Evolutionary conservation across 2,797 vertebrate species (phyloP), one percentile per base, ranked within the genome.

Genomic region (Smutsia temminckii): DNA sequence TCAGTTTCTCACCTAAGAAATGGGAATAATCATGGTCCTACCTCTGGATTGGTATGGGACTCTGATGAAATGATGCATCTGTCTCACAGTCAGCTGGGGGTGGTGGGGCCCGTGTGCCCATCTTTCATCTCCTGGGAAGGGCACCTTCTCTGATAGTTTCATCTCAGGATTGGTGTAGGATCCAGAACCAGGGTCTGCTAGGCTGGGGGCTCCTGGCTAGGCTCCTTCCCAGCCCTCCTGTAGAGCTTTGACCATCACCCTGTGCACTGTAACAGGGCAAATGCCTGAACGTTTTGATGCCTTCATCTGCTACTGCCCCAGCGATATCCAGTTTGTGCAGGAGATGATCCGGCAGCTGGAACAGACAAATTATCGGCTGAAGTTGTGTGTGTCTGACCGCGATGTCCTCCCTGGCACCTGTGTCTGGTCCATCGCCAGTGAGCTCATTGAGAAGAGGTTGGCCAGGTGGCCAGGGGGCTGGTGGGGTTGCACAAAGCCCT

Each of bases 301-400:
- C 91, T 99, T 99, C 98, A 99, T 99, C 98, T 99, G 99, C 98
- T 99, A 99, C 98, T 99, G 99, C 98, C 97, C 99, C 89, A 99
- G 98, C 0, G 99, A 99, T 98, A 98, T 99, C 6, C 90, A 98
- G 37, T 99, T 99, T 96, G 99, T 99, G 59, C 98, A 99, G 8
- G 99, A 99, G 97, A 99, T 99, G 99, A 99, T 99, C 98, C 98
- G 92, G 74, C 98, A 99, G 97, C 98, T 99, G 98, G 99, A 99
- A 61, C 99, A 99, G 97, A 99, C 99, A 0, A 97, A 99, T 0
- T 97, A 98, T 98, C 99, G 97, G 75, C 98, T 99, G 97, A 99
- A 99, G 95, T 98, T 99, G 93, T 99, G 99, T 27, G 99, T 99
- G 34, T 99, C 99, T 5, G 99, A 99, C 96, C 98, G 99, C 9